Evolutionary conservation across 2,888 invertebrate genomes (phyloP), one percentile per base, ranked within the genome.

Genomic region (Pachliopta kotzebuea): DNA sequence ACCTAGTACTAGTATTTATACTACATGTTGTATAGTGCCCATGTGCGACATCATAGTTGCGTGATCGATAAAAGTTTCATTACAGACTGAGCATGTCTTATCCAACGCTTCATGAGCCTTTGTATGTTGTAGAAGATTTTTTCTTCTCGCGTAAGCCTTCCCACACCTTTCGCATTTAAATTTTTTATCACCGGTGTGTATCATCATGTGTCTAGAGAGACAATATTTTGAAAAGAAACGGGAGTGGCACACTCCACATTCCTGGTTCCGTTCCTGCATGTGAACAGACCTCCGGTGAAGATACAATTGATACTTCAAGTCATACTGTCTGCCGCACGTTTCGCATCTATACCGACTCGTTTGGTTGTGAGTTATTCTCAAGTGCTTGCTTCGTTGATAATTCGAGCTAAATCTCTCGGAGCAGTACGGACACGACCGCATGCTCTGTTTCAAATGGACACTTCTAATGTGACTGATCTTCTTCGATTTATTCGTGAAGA

Each of bases 161-260:
- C 87, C 85, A 65, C 93, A 93, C 0, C 89, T 64, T 0, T 78
- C 81, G 69, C 93, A 93, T 61, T 88, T 88, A 53, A 85, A 92
- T 66, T 85, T 92, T 60, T 88, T 88, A 53, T 92, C 91, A 0
- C 91, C 92, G 0, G 90, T 90, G 63, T 93, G 93, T 18, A 86
- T 86, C 6, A 88, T 71, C 90, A 92, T 91, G 53, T 93, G 93
- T 18, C 90, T 83, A 0, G 88, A 85, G 0, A 93, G 76, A 60
- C 85, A 78, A 57, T 84, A 81, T 63, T 85, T 88, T 0, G 85
- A 81, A 67, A 87, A 88, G 68, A 89, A 90, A 62, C 85, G 76
- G 0, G 84, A 78, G 63, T 79, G 78, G 60, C 90, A 90, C 1
- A 85, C 67, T 0, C 69, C 67, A 67, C 90, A 89, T 60, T 86